phyloP scores from a whole-genome alignment of 2,888 invertebrate genomes.

The Melanophora roralis region DNA sequence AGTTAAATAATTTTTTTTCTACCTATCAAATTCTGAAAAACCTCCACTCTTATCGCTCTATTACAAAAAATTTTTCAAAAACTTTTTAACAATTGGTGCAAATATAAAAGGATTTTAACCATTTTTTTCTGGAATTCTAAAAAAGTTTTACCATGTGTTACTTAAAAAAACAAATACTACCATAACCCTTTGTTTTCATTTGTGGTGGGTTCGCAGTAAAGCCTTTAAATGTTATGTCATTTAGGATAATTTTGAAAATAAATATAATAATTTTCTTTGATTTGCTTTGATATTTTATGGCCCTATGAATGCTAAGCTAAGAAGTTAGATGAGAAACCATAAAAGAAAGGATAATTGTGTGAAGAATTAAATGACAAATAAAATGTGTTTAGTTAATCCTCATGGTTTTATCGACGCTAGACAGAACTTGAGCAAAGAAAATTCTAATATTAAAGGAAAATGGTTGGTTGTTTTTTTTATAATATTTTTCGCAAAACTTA shows the following conservation, averaged over 20 bases:
- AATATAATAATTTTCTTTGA: conserved; percentile 35
- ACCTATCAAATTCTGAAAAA: too few relatives aligned
- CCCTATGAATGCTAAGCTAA: neutral
- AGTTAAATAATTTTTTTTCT: too few relatives aligned
- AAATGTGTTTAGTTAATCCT: neutral
- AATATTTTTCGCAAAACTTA: too few relatives aligned
- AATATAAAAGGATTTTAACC: too few relatives aligned
- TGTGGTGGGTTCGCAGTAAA: too few relatives aligned
- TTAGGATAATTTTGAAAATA: conserved; percentile 14
- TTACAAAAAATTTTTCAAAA: too few relatives aligned
- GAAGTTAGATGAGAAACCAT: neutral
- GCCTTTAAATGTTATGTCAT: conserved; percentile 20
- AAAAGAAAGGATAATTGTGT: neutral
- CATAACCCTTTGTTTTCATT: too few relatives aligned
- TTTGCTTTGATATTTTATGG: conserved; percentile 7
- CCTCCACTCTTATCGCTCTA: too few relatives aligned
- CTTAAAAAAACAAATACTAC: too few relatives aligned
- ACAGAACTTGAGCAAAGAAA: neutral
- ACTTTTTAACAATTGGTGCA: too few relatives aligned
- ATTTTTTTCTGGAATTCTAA: too few relatives aligned
- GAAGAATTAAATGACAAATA: neutral
- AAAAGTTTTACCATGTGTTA: too few relatives aligned
- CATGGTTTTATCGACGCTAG: neutral
- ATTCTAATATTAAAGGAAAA: neutral
- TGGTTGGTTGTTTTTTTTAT: neutral